Conservation (phyloP, 2,888 invertebrate species). For the Anoncus sp. region DNA sequence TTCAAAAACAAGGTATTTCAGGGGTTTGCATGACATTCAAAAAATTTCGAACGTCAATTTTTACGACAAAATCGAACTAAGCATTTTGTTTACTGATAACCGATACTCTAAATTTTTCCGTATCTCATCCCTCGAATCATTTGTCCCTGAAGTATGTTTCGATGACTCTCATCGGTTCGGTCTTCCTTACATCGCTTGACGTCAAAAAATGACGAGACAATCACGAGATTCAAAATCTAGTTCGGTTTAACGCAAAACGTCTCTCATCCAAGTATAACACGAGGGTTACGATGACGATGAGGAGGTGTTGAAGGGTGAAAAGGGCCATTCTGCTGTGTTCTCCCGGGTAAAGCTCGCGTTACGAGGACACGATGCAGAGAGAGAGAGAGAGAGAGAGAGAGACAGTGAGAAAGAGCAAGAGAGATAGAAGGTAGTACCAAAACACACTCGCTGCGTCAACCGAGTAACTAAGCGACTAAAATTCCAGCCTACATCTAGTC, state of each 20-base stretch:
- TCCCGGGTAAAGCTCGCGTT: constrained; percentile 37
- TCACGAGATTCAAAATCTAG: neutral
- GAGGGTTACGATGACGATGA: constrained; percentile 47
- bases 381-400: no score
- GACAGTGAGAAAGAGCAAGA: no score
- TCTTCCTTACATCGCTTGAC: neutral
- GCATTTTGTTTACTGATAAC: no score
- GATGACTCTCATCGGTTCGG: neutral
- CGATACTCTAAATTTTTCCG: no score
- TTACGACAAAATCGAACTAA: no score
- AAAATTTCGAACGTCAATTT: no score
- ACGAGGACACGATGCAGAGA: constrained; percentile 33
- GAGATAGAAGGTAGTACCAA: no score
- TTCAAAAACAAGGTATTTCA: no score
- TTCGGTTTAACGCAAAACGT: neutral
- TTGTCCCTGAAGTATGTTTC: neutral
- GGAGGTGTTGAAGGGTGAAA: constrained; percentile 37
- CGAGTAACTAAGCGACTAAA: constrained; percentile 50
- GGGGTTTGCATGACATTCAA: no score
- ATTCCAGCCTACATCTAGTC: constrained; percentile 42
- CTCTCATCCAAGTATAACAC: constrained; percentile 2
- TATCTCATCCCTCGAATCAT: no score
- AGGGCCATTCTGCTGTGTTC: constrained; percentile 18
- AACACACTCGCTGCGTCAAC: constrained; percentile 32
- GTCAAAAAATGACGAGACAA: neutral